Evolutionary conservation across 1,140 invertebrate genomes (phyloP).

Genomic region (Drosophila setifemur): DNA sequence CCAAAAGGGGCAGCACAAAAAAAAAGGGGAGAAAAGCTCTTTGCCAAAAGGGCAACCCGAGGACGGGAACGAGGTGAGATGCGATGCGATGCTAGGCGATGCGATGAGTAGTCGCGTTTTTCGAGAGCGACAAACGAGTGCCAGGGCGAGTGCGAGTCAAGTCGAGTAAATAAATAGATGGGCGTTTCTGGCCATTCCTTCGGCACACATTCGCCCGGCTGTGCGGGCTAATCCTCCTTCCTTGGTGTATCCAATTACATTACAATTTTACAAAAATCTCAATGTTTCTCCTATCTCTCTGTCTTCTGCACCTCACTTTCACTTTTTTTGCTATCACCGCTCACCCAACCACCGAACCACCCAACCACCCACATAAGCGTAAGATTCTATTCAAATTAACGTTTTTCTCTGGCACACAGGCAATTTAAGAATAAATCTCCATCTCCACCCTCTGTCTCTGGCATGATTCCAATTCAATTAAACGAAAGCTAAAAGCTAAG

Average conservation of each 20-base stretch:
- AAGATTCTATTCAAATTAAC: conserved; percentile 23
- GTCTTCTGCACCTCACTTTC: conserved; percentile 48
- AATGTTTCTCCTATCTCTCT: conserved; percentile 34
- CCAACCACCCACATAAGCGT: conserved; percentile 23
- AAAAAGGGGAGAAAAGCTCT: conserved; percentile 33
- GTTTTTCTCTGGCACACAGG: conserved; percentile 40
- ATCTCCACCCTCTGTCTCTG: conserved; percentile 31
- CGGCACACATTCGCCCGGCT: conserved; percentile 5
- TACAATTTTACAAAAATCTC: conserved; percentile 27
- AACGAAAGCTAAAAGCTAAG: conserved; percentile 6
- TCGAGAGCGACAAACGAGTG: conserved; percentile 44
- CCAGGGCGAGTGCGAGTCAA: conserved; percentile 14
- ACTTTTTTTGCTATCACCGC: conserved; percentile 20
- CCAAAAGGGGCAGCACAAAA: conserved; percentile 6
- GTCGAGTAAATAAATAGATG: conserved; percentile 65
- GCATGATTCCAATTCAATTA: conserved; percentile 30
- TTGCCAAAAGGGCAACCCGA: conserved; percentile 52
- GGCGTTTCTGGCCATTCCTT: conserved; percentile 54
- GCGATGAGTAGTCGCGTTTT: conserved; percentile 29
- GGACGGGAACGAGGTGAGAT: conserved; percentile 8
- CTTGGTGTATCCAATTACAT: conserved; percentile 12
- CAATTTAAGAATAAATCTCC: conserved; percentile 22
- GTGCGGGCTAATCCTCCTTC: conserved; percentile 29
- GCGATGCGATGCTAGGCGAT: conserved; percentile 12
- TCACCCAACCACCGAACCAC: too few relatives aligned